Conservation (phyloP, 2,888 invertebrate genomes). For the Lasius platythorax region DNA sequence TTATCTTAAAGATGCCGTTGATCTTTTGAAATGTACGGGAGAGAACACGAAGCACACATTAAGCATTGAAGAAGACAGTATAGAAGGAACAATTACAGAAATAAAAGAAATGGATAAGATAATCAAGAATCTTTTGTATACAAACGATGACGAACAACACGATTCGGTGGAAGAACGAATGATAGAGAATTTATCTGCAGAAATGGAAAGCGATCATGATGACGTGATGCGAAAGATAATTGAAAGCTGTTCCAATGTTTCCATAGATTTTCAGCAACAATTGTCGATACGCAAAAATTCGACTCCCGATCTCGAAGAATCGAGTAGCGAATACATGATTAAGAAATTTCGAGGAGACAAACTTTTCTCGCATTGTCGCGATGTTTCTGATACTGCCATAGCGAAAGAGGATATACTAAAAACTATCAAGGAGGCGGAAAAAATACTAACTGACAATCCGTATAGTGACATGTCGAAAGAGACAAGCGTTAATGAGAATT, state of each 20-base stretch:
- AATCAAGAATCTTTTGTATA: neutral
- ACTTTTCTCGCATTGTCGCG: neutral
- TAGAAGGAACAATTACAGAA: neutral
- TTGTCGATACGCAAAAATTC: neutral
- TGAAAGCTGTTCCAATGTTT: slow-evolving; percentile 5
- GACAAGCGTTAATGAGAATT: neutral
- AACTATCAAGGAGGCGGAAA: slow-evolving; percentile 40
- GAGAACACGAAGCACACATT: neutral
- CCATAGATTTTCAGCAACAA: neutral
- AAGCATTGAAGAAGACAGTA: neutral
- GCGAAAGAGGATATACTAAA: slow-evolving; percentile 38
- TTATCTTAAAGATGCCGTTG: neutral
- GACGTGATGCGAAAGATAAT: slow-evolving; percentile 24
- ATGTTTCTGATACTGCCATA: slow-evolving; percentile 24
- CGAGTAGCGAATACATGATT: neutral
- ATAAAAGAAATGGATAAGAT: slow-evolving; percentile 26
- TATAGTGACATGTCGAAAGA: neutral
- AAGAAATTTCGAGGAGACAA: neutral
- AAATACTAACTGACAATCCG: slow-evolving; percentile 21
- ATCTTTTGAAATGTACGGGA: slow-evolving; percentile 2
- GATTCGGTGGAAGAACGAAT: slow-evolving; percentile 25
- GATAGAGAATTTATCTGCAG: neutral
- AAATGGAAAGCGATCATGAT: slow-evolving; percentile 21
- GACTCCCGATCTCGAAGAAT: neutral
- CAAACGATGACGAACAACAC: slow-evolving; percentile 3